Conservation (phyloP, 2,888 invertebrate species). For the Falcaria lacertinaria region DNA sequence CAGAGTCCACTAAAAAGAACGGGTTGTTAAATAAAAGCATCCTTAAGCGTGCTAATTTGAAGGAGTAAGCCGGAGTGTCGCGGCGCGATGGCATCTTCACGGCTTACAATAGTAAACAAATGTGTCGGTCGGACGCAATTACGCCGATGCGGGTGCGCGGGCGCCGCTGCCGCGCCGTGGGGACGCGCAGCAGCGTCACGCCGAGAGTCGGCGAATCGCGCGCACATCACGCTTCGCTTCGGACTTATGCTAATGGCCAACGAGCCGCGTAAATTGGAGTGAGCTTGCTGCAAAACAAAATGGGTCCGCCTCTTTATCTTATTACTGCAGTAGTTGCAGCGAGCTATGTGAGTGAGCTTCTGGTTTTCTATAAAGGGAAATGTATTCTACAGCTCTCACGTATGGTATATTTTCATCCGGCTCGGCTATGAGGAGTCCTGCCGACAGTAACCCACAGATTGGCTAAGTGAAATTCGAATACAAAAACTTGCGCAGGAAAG, state of each 20-base stretch:
- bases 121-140: slow-evolving; percentile 73
- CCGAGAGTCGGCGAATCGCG: slow-evolving; percentile 59
- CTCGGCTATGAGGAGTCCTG: slow-evolving; percentile 29
- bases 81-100: slow-evolving; percentile 74
- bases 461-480: slow-evolving; percentile 73
- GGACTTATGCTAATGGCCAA: slow-evolving; percentile 77
- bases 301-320: slow-evolving; percentile 75
- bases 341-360: slow-evolving; percentile 28
- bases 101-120: slow-evolving; percentile 78
- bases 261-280: slow-evolving; percentile 75
- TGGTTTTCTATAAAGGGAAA: slow-evolving; percentile 27
- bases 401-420: slow-evolving; percentile 48
- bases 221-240: slow-evolving; percentile 67
- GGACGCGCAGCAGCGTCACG: slow-evolving; percentile 47
- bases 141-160: slow-evolving; percentile 35
- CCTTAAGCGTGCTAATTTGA: slow-evolving; percentile 70
- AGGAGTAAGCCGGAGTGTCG: slow-evolving; percentile 57
- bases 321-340: slow-evolving; percentile 57
- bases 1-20: too few relatives aligned
- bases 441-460: slow-evolving; percentile 59
- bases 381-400: slow-evolving; percentile 40
- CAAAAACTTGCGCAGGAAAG: slow-evolving; percentile 74
- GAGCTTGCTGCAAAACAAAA: slow-evolving; percentile 71
- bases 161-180: slow-evolving; percentile 33
- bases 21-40: slow-evolving; percentile 22